A percentile compares a stretch with the other conserved stretches of the same genome.
Evolutionary conservation across 2,113 vertebrate genomes (phyloP).

Genomic region (Taurulus bubalis): DNA sequence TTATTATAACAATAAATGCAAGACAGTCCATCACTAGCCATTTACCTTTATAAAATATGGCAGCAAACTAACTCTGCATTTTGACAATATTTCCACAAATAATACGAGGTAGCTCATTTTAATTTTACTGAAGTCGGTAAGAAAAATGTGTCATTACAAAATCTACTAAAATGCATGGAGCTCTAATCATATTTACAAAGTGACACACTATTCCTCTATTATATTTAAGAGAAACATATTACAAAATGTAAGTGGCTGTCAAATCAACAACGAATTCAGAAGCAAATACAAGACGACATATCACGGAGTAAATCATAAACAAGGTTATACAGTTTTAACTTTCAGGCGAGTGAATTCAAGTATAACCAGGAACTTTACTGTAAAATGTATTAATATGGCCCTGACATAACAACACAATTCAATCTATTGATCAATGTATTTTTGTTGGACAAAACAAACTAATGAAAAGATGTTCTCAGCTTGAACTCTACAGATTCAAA

Average conservation of each 20-base stretch:
- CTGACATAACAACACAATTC: neutral
- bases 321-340: constrained; percentile 3
- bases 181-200: constrained; percentile 31
- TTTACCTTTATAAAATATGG: constrained; percentile 22
- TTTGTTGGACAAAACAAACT: neutral
- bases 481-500: neutral
- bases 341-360: constrained; percentile 57
- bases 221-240: constrained; percentile 7
- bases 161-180: neutral
- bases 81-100: neutral
- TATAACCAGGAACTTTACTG: constrained; percentile 32
- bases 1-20: constrained; percentile 37
- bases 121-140: neutral
- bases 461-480: neutral
- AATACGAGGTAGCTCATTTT: constrained; percentile 18
- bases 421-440: neutral
- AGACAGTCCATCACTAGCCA: neutral
- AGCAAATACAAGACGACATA: neutral
- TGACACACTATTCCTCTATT: neutral
- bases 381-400: neutral
- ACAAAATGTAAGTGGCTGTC: neutral
- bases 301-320: neutral
- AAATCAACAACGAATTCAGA: neutral
- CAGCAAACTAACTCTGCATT: neutral
- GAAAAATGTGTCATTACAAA: constrained; percentile 33